A percentile compares a stretch with the other conserved stretches of the same genome.
Evolutionary conservation across 2,113 vertebrate species (phyloP).

Genomic region (Rattus rattus): DNA sequence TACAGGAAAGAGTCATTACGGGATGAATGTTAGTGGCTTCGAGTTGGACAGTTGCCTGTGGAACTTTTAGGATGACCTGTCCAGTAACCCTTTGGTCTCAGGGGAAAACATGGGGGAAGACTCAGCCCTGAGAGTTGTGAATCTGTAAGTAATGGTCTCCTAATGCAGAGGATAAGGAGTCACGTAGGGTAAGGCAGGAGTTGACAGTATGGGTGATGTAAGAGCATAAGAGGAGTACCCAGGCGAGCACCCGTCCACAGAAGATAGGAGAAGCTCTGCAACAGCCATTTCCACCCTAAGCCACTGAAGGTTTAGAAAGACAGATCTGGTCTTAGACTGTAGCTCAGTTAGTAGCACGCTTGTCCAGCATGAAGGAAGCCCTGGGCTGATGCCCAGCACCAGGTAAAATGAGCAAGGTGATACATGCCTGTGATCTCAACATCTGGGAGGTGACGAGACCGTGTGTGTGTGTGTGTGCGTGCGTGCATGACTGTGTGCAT

Average conservation of each 20-base stretch:
- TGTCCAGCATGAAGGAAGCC: background rate
- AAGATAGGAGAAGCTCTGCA: background rate
- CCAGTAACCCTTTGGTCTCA: background rate
- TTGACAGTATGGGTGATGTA: background rate
- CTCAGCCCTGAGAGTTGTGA: background rate
- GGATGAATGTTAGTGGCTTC: background rate
- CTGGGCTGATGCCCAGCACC: background rate
- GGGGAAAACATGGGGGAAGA: background rate
- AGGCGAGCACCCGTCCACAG: background rate
- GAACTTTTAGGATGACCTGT: background rate
- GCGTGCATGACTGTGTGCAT: no score
- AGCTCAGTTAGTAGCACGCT: background rate
- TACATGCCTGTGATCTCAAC: background rate
- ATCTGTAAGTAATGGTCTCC: background rate
- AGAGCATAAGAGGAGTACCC: no score
- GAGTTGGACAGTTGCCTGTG: background rate
- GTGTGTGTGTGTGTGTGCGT: no score
- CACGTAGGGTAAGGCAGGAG: background rate
- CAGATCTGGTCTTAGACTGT: background rate
- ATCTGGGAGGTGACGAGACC: background rate
- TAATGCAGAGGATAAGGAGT: background rate
- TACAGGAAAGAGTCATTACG: background rate
- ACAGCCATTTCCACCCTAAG: background rate
- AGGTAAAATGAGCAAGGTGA: background rate
- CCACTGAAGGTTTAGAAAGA: background rate